A percentile compares a stretch with the other conserved stretches of the same genome.
Evolutionary conservation across 2,113 vertebrate genomes (phyloP).

Genomic region (Ancistrus triradiatus): DNA sequence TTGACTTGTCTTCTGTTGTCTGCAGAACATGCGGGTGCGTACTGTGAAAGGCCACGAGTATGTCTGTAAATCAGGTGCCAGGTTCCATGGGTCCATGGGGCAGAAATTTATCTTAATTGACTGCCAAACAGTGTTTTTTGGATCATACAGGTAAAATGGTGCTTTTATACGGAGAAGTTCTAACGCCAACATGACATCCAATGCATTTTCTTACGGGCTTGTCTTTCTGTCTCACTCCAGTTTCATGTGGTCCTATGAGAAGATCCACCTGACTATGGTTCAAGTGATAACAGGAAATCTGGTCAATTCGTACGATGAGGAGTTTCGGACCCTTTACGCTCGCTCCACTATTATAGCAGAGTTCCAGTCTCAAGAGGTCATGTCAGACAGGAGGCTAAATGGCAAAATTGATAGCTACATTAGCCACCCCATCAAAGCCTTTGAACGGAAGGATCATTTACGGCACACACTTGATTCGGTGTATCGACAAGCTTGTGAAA

Average conservation of each 20-base stretch:
- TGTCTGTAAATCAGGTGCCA: slow-evolving; percentile 86
- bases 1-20: slow-evolving; percentile 19
- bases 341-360: slow-evolving; percentile 76
- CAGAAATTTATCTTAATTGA: slow-evolving; percentile 91
- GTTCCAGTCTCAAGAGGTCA: slow-evolving; percentile 62
- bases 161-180: too few relatives aligned
- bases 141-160: slow-evolving; percentile 89
- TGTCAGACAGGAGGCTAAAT: slow-evolving; percentile 64
- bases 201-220: background rate
- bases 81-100: slow-evolving; percentile 88
- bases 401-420: slow-evolving; percentile 67
- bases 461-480: slow-evolving; percentile 75
- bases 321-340: slow-evolving; percentile 90
- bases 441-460: slow-evolving; percentile 71
- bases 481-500: slow-evolving; percentile 75
- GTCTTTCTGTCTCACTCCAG: slow-evolving; percentile 60
- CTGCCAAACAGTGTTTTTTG: slow-evolving; percentile 87
- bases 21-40: slow-evolving; percentile 89
- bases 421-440: slow-evolving; percentile 68
- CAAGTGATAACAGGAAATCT: slow-evolving; percentile 90
- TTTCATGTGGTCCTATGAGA: slow-evolving; percentile 95
- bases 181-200: background rate
- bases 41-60: slow-evolving; percentile 91
- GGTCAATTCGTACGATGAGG: slow-evolving; percentile 90
- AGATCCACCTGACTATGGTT: slow-evolving; percentile 93